phyloP scores from a whole-genome alignment of 1,140 invertebrate genomes.

The Metopolophium dirhodum region DNA sequence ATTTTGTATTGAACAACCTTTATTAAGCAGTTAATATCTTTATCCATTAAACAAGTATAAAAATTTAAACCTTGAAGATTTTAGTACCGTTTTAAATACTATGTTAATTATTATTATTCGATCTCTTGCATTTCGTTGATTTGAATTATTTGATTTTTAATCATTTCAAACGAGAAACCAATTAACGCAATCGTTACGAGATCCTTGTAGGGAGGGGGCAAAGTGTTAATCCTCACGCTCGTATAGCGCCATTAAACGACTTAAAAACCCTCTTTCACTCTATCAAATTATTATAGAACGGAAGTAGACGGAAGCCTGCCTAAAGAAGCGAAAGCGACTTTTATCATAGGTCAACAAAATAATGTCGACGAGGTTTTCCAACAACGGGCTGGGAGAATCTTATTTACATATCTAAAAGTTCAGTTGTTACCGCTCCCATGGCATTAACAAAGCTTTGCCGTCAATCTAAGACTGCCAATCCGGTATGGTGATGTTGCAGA shows the following conservation, averaged over 20 bases:
- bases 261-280: neutral
- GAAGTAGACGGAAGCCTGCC: neutral
- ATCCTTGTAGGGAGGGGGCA: neutral
- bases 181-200: slow-evolving; percentile 42
- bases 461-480: slow-evolving; percentile 53
- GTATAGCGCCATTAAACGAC: slow-evolving; percentile 29
- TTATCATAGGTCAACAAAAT: slow-evolving; percentile 56
- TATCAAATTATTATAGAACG: neutral
- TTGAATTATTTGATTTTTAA: slow-evolving; percentile 37
- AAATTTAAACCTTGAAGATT: slow-evolving; percentile 10
- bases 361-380: slow-evolving; percentile 51
- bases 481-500: neutral
- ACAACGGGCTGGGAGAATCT: slow-evolving; percentile 36
- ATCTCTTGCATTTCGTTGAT: neutral
- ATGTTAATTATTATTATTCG: slow-evolving; percentile 41
- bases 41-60: neutral
- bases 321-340: slow-evolving; percentile 53
- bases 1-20: neutral
- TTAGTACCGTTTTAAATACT: neutral
- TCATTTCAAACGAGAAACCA: slow-evolving; percentile 46
- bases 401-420: slow-evolving; percentile 57
- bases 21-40: neutral
- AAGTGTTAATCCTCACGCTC: slow-evolving; percentile 36
- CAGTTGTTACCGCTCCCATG: slow-evolving; percentile 57
- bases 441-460: slow-evolving; percentile 54